Conservation (phyloP, 1,140 invertebrate species). For the Ostrea edulis region DNA sequence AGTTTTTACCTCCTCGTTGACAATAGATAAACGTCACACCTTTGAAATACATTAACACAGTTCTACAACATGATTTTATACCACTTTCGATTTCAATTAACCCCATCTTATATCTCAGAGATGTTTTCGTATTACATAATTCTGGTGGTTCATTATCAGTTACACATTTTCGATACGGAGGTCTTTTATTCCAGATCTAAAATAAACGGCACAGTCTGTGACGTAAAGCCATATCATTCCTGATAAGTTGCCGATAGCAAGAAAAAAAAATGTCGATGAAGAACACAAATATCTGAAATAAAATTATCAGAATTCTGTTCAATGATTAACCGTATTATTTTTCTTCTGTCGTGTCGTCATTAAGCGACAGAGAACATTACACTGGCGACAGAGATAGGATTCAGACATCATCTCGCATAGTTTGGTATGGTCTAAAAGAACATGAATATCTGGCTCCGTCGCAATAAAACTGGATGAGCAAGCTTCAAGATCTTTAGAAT, state of each 20-base stretch:
- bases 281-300: neutral
- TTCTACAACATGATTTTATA: too few species aligned
- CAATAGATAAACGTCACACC: too few species aligned
- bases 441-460: too few species aligned
- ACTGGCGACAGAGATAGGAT: neutral
- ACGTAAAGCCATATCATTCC: neutral
- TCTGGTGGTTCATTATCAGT: neutral
- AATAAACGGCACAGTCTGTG: neutral
- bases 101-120: too few species aligned
- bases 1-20: too few species aligned
- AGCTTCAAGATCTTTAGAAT: too few species aligned
- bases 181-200: neutral
- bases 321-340: neutral
- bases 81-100: too few species aligned
- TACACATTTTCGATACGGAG: neutral
- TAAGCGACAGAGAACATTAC: neutral
- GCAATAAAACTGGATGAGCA: too few species aligned
- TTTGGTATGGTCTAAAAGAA: too few species aligned
- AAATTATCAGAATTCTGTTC: neutral
- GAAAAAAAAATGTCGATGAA: slow-evolving; percentile 4
- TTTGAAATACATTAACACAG: too few species aligned
- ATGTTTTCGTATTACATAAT: slow-evolving; percentile 8
- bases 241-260: neutral
- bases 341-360: neutral
- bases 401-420: too few species aligned